Percentiles rank a stretch among this genome's conserved stretches.
Conservation (phyloP, 1,140 invertebrate genomes). For the Carposina sasakii region DNA sequence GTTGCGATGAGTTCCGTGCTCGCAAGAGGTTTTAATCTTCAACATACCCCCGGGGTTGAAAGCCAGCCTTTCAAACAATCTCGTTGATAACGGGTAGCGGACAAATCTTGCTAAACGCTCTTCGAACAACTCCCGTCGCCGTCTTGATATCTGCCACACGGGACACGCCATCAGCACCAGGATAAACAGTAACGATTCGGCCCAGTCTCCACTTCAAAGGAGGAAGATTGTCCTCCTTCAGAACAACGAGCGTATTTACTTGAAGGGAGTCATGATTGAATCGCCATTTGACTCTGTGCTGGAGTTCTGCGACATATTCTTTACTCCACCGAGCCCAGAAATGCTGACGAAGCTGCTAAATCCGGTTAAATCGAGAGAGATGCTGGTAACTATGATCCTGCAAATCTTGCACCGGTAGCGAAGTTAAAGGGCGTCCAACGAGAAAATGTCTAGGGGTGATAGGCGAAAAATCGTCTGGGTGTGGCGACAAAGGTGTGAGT, state of each 20-base stretch:
- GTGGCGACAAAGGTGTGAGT: conserved; percentile 19
- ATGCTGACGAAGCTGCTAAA: conserved; percentile 17
- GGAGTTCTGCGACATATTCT: conserved; percentile 29
- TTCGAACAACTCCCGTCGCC: conserved; percentile 2
- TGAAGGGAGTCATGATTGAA: neutral
- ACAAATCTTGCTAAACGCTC: conserved; percentile 7
- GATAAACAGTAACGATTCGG: conserved; percentile 12
- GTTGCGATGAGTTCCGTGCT: too few relatives aligned
- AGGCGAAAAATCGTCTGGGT: conserved; percentile 14
- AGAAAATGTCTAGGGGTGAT: conserved; percentile 33
- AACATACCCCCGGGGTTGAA: conserved; percentile 7
- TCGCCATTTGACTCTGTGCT: conserved; percentile 30
- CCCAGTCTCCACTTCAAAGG: conserved; percentile 16
- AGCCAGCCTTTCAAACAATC: neutral
- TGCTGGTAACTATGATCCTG: neutral
- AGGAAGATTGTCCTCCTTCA: conserved; percentile 14
- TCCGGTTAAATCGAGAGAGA: neutral
- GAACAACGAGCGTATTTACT: conserved; percentile 1
- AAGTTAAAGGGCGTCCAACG: conserved; percentile 21
- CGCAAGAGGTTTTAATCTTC: too few relatives aligned
- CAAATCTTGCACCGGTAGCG: neutral
- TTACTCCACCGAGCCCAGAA: conserved; percentile 33
- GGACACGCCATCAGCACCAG: conserved; percentile 2
- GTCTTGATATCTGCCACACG: conserved; percentile 4
- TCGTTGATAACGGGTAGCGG: too few relatives aligned